Evolutionary conservation across 2,113 vertebrate species (phyloP).

Genomic region (Alethe castanea): DNA sequence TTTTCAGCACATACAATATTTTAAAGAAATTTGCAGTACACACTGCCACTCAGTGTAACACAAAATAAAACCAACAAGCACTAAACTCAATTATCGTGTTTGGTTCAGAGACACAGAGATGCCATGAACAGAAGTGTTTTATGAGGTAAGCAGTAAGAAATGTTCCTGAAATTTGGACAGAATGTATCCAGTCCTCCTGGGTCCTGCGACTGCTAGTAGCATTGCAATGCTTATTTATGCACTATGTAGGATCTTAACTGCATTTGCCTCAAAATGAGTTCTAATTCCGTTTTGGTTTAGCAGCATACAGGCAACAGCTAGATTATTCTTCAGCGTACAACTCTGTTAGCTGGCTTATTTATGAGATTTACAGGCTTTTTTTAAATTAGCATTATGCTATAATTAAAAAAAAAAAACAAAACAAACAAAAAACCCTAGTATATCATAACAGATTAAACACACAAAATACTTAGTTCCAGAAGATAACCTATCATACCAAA

Average conservation of each 20-base stretch:
- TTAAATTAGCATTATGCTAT: conserved; percentile 63
- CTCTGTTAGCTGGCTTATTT: conserved; percentile 66
- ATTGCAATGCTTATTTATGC: conserved; percentile 56
- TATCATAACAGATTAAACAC: conserved; percentile 63
- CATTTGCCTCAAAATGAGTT: conserved; percentile 65
- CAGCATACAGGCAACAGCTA: conserved; percentile 76
- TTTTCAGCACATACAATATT: conserved; percentile 53
- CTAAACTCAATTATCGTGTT: conserved; percentile 65
- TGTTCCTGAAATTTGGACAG: conserved; percentile 78
- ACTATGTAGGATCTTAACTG: conserved; percentile 65
- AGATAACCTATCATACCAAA: conserved; percentile 58
- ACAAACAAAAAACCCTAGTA: conserved; percentile 13
- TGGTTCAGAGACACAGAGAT: conserved; percentile 72
- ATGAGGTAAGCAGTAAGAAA: conserved; percentile 82
- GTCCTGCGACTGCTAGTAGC: conserved; percentile 73
- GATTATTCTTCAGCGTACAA: conserved; percentile 68
- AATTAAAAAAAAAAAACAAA: conserved; percentile 40
- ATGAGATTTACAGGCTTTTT: conserved; percentile 66
- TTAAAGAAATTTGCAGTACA: conserved; percentile 54
- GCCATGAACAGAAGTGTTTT: conserved; percentile 67
- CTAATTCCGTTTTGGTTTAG: conserved; percentile 76
- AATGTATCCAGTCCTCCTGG: conserved; percentile 71
- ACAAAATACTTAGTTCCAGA: conserved; percentile 67
- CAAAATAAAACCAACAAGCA: conserved; percentile 56
- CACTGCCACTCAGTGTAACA: conserved; percentile 55